Evolutionary conservation across 1,140 invertebrate genomes (phyloP), one percentile per base, ranked within the genome.

Genomic region (Drosophila persimilis): DNA sequence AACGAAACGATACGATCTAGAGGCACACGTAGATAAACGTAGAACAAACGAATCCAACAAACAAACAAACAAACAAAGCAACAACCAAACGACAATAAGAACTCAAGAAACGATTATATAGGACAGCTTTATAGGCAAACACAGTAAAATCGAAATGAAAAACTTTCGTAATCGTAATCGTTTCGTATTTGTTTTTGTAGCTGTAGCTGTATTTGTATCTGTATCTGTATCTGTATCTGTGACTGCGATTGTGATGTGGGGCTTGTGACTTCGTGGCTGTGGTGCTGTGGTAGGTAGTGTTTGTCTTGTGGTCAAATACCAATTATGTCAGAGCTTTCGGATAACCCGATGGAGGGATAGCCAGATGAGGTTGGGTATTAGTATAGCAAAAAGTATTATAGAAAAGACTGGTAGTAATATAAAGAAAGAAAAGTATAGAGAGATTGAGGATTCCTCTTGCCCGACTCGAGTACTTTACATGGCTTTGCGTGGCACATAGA

Each of bases 301-400:
- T 61, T 58, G 39, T 72, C 39, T 55, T 73, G 43, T 56, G 57
- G 62, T 79, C 75, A 77, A 89, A 88, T 88, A 89, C 83, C 83
- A 89, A 88, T 88, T 88, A 89, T 89, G 71, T 83, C 78, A 79
- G 74, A 86, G 83, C 78, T 81, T 67, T 75, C 69, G 60, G 45
- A 56, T 43, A 45, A 35, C 41, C 69, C 46, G 48, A 52, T 46
- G 53, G 29, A 20, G 52, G 56, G 48, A 50, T 43, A 44, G 60
- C 60, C 67, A 63, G 29, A 77, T 45, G 62, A 53, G 7, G n/a
- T 26, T 47, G 9, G 29, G 39, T 20, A 53, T 56, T 54, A 66
- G 44, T n/a, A 41, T 39, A 39, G 35, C 11, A 54, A 77, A 62
- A 61, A 39, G 45, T 55, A 57, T 45, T 60, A 20, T 58, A 43